Percentiles rank a stretch among this genome's conserved stretches.
These are phyloP conservation scores for Dasypogon diadema DNA, from an alignment of 2,888 invertebrate genomes.

Conservation along the genomic window DNA sequence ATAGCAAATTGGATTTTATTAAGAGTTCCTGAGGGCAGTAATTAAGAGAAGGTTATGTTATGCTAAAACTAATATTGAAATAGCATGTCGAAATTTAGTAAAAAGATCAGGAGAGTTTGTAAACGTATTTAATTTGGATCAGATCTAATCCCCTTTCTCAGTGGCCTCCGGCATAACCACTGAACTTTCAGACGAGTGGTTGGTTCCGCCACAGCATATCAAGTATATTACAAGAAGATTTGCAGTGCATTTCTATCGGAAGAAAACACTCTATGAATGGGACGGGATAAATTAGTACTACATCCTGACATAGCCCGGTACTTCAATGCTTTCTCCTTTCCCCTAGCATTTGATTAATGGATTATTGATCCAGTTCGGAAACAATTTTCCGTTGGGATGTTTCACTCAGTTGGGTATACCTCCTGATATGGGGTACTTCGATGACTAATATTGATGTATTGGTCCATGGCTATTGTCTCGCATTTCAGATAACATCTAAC, in stretches of 20 bases:
- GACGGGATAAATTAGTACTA: constrained; percentile 17
- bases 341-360: constrained; percentile 50
- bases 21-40: no score
- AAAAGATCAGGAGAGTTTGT: no score
- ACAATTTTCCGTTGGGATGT: constrained; percentile 49
- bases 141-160: no score
- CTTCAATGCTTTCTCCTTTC: neutral
- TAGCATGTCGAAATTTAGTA: no score
- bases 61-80: no score
- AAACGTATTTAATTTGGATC: no score
- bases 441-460: constrained; percentile 42
- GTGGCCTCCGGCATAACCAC: no score
- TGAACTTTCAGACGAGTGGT: no score
- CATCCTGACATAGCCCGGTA: constrained; percentile 11
- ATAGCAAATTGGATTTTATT: no score
- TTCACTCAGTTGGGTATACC: constrained; percentile 16
- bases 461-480: neutral
- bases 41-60: no score
- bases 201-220: no score
- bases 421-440: constrained; percentile 8
- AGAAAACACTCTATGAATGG: constrained; percentile 6
- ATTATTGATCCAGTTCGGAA: constrained; percentile 50
- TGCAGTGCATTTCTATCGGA: constrained; percentile 28
- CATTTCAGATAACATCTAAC: neutral
- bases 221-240: constrained; percentile 2